phyloP scores from a whole-genome alignment of 2,113 vertebrate species.

The Cochlearius cochlearius region DNA sequence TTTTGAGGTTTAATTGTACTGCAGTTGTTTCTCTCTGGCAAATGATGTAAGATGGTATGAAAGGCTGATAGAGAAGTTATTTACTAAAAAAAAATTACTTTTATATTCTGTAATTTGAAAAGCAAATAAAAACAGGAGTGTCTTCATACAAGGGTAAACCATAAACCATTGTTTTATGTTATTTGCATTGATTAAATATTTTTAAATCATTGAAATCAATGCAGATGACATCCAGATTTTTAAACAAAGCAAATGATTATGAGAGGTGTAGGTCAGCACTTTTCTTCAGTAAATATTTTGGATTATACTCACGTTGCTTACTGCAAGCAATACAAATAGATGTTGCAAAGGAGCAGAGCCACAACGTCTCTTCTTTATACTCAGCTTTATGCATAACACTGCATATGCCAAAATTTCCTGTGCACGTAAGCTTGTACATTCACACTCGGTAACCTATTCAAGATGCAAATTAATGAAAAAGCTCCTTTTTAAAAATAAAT shows the following conservation, averaged over 20 bases:
- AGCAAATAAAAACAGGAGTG: neutral
- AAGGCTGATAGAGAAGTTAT: neutral
- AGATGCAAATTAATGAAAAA: neutral
- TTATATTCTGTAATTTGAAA: neutral
- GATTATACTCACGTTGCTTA: neutral
- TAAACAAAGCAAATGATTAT: neutral
- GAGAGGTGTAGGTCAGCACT: neutral
- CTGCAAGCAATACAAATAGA: neutral
- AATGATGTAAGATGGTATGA: neutral
- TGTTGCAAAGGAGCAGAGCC: neutral
- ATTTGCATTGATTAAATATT: neutral
- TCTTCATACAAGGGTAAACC: neutral
- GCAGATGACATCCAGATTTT: neutral
- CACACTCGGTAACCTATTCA: neutral
- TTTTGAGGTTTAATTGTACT: constrained; percentile 30
- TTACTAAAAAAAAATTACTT: neutral
- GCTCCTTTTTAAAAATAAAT: neutral
- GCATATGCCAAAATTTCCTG: neutral
- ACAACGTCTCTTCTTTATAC: neutral
- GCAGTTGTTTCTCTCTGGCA: constrained; percentile 20
- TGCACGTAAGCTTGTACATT: neutral
- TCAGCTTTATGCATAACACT: neutral
- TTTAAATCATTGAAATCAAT: neutral
- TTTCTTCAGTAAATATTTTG: neutral
- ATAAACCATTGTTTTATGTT: neutral